A percentile compares a stretch with the other conserved stretches of the same genome.
Conservation (phyloP, 2,113 vertebrate species). For the Falco punctatus region DNA sequence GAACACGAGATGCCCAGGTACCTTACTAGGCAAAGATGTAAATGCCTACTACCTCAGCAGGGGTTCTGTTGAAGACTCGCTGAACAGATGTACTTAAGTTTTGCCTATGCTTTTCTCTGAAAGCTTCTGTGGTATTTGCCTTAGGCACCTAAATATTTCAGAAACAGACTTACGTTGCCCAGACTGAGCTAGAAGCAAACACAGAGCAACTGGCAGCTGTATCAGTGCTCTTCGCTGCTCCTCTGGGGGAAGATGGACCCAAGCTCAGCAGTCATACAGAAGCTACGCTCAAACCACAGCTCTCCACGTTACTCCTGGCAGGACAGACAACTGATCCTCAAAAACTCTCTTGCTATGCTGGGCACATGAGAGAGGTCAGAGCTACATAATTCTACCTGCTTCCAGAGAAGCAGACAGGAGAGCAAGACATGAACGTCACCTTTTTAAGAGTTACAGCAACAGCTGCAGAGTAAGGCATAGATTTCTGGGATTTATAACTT, state of each 20-base stretch:
- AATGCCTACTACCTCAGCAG: not conserved
- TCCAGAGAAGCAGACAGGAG: not conserved
- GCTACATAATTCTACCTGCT: not conserved
- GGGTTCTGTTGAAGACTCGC: not conserved
- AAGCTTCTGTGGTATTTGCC: not conserved
- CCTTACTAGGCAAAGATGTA: not conserved
- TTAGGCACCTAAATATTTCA: not conserved
- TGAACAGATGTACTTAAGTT: not conserved
- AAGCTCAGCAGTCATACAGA: not conserved
- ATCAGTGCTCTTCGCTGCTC: not conserved
- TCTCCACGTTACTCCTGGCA: not conserved
- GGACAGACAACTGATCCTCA: not conserved
- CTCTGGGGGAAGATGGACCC: accelerated
- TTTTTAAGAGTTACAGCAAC: not conserved
- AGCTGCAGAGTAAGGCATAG: not conserved
- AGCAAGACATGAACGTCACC: not conserved
- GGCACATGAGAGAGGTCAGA: not conserved
- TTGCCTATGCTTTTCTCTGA: not conserved
- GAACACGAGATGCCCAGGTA: not conserved
- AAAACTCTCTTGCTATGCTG: not conserved
- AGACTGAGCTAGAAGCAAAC: not conserved
- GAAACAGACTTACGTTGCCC: not conserved
- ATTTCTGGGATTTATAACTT: not conserved
- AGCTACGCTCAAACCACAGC: not conserved
- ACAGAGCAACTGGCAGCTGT: not conserved